Evolutionary conservation across 30 jellyfish, hydroid and myxozoan genomes (phyloP), one percentile per base, ranked within the genome.

Genomic region (Pelagia noctiluca): DNA sequence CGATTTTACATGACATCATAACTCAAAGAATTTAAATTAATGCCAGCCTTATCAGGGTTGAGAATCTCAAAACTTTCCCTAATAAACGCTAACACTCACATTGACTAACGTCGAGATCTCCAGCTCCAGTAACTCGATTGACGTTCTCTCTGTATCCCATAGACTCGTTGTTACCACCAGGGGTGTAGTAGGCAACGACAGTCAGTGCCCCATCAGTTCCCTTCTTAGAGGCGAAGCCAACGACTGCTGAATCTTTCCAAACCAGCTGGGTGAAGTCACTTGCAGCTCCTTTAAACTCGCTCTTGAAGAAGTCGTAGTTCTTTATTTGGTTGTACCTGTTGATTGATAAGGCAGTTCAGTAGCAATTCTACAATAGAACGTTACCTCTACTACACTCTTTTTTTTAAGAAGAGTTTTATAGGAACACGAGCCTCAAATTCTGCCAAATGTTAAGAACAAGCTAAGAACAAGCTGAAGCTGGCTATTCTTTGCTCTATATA

Each of bases 71-170:
- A n/a, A n/a, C n/a, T n/a, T n/a, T n/a, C n/a, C n/a, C n/a, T n/a
- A 19, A 18, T 21, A 21, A 0, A 5, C 0, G 25, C 48, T n/a
- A 10, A 2, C 2, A 16, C 96, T 66, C 49, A 88, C 96, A 22
- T 71, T 88, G 97, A 3, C 75, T 7, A 4, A 37, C 72, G 23
- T 89, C 96, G 35, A 80, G 77, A 73, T 94, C 99, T 21, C 99
- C 99, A 22, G 99, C 97, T 22, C 99, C 99, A 7, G 99, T 88
- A 2, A 94, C 99, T 76, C 97, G 69, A 84, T 94, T 89, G 61
- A 94, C 97, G 80, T 94, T 94, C 35, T 88, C 97, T 61, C 72
- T 49, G 80, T 57, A 94, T 21, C 97, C 90, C 80, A 88, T 57
- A 0, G 96, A 76, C 63, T 94, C 99, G 65, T 94, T 94, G 78